Evolutionary conservation across 2,113 vertebrate species (phyloP).

Genomic region (Oxyruncus cristatus): DNA sequence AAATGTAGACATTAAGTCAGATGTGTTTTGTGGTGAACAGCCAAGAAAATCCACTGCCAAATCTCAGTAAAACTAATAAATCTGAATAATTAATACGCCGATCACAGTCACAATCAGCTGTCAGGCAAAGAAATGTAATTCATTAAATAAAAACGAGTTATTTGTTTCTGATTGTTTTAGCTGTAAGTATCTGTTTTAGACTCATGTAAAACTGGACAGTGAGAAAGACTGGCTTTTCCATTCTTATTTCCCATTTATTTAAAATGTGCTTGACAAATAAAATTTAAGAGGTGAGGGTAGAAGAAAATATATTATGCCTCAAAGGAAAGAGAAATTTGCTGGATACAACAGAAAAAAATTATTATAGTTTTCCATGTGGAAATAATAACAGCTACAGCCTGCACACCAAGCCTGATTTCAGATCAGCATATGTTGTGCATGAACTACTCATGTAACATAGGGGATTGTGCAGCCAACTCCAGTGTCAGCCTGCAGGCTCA

Average conservation of each 20-base stretch:
- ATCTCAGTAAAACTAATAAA: slow-evolving; percentile 1
- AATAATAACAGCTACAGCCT: slow-evolving; percentile 6
- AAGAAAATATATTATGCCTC: neutral
- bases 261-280: neutral
- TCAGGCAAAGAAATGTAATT: neutral
- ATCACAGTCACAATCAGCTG: neutral
- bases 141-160: neutral
- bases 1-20: neutral
- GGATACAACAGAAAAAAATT: neutral
- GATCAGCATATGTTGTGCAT: neutral
- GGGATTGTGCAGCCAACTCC: neutral
- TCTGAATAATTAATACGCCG: neutral
- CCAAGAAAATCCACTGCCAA: neutral
- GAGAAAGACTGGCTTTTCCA: neutral
- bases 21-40: neutral
- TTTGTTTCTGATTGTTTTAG: neutral
- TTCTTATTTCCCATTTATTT: neutral
- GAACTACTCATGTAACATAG: neutral
- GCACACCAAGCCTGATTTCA: neutral
- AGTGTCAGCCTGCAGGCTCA: neutral
- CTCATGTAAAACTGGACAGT: neutral
- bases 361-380: slow-evolving; percentile 10
- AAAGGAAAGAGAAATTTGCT: neutral
- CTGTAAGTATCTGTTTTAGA: neutral
- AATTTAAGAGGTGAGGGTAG: neutral